A percentile compares a stretch with the other conserved stretches of the same genome.
These are phyloP conservation scores for Ochropleura leucogaster DNA, from an alignment of 2,888 invertebrate genomes.

Conservation along the genomic window DNA sequence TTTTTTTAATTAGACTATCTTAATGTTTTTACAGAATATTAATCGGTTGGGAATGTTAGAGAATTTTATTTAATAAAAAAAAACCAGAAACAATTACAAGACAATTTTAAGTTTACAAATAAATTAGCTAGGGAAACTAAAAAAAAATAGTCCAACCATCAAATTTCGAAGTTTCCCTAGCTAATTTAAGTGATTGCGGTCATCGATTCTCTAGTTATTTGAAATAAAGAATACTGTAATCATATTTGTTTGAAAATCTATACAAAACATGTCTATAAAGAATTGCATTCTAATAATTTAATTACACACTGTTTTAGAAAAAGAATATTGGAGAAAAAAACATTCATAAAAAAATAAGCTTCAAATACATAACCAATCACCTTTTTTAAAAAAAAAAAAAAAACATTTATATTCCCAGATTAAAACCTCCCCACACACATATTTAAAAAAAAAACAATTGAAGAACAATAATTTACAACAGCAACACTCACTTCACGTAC, in stretches of 20 bases:
- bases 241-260: neutral
- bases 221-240: no score
- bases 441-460: neutral
- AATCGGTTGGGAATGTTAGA: neutral
- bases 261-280: neutral
- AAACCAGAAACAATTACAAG: neutral
- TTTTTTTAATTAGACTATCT: no score
- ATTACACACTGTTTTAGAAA: neutral
- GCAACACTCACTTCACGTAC: constrained; percentile 46
- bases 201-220: neutral
- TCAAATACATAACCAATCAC: constrained; percentile 10
- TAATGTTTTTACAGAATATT: neutral
- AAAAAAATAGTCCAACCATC: neutral
- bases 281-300: neutral
- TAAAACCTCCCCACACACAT: constrained; percentile 24
- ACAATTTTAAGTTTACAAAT: neutral
- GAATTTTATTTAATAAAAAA: neutral
- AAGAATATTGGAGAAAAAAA: neutral
- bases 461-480: constrained; percentile 58
- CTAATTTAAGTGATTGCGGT: neutral
- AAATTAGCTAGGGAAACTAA: neutral
- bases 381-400: neutral
- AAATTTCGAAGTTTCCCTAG: neutral
- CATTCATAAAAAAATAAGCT: constrained; percentile 1
- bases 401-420: neutral